phyloP scores from a whole-genome alignment of 1,140 invertebrate genomes.

The Chymomyza costata region DNA sequence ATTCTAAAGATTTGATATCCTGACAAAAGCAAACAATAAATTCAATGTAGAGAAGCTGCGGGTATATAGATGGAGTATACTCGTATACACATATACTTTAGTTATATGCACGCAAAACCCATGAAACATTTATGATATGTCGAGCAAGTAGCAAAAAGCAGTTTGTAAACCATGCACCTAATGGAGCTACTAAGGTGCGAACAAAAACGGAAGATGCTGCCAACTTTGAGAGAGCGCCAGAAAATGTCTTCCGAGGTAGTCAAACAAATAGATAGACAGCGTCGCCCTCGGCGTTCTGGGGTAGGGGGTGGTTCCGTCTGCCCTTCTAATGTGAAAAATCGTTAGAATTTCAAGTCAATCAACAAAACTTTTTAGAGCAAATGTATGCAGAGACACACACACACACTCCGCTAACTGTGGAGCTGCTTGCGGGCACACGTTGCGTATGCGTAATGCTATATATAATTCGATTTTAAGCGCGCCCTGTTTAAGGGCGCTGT shows the following conservation, averaged over 20 bases:
- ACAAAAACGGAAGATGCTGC: conserved; percentile 48
- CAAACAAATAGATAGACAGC: conserved; percentile 59
- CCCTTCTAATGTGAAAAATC: conserved; percentile 63
- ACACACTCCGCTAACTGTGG: not conserved
- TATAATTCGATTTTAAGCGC: conserved; percentile 61
- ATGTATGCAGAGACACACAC: conserved; percentile 9
- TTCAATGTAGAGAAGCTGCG: too few species aligned
- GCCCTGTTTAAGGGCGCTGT: too few species aligned
- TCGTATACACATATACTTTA: conserved; percentile 15
- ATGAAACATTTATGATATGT: too few species aligned
- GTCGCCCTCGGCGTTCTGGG: conserved; percentile 4
- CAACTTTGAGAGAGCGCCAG: conserved; percentile 44
- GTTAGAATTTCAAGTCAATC: conserved; percentile 42
- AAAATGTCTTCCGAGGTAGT: conserved; percentile 53
- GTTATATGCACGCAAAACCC: conserved; percentile 1
- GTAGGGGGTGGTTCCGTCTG: conserved; percentile 10
- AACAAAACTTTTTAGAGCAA: conserved; percentile 42
- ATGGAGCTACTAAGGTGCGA: conserved; percentile 10
- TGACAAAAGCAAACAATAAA: too few species aligned
- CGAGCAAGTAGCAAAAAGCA: not conserved
- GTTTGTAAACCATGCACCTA: not conserved
- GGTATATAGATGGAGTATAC: too few species aligned
- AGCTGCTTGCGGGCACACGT: conserved; percentile 19
- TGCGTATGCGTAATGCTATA: conserved; percentile 48
- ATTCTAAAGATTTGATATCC: too few species aligned